Base-by-base conservation (phyloP, 2,797 vertebrate genomes). In the Distichodus sexfasciatus region DNA sequence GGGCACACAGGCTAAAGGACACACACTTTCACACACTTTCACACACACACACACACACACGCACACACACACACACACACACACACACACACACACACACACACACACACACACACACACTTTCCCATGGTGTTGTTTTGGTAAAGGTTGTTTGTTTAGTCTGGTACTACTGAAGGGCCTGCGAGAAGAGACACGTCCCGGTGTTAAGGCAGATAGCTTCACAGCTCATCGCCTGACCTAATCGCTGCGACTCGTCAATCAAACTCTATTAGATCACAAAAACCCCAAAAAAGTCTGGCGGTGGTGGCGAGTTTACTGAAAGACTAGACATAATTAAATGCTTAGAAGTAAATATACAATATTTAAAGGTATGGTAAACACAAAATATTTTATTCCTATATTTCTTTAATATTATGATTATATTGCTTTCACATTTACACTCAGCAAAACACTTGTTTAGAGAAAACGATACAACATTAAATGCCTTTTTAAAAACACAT, bases 91-190 rank as follows among this genome's bases (percentile, higher is more conserved):
- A 9, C 83, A 84, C 76, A 81, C 81, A 83, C 82, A 86, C 82
- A 82, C 80, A 83, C 85, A 85, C 80, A 83, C 84, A 87, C 79
- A 86, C 84, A 85, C 12, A 46, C 23, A 24, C 15, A 14, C 29
- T 33, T 72, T 72, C 74, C 64, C 74, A 67, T 51, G 62, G 51
- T 62, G n/a, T 51, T 14, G 33, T 48, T 62, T n/a, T 29, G 48
- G 38, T 58, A 36, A n/a, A 11, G n/a, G 8, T 53, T 72, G 68
- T 71, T 75, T 71, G 67, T 71, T 67, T 75, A 66, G 62, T 19
- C 19, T 72, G 70, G 48, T 60, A 21, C 44, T 65, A 28, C 44
- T 31, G 41, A 65, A 43, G 53, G 61, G 53, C 28, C n/a, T 28
- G 43, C 17, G 40, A 44, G 50, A 24, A 50, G 41, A 59, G 41